Evolutionary conservation across 2,797 vertebrate species (phyloP), one percentile per base, ranked within the genome.

Genomic region (Antrozous pallidus): DNA sequence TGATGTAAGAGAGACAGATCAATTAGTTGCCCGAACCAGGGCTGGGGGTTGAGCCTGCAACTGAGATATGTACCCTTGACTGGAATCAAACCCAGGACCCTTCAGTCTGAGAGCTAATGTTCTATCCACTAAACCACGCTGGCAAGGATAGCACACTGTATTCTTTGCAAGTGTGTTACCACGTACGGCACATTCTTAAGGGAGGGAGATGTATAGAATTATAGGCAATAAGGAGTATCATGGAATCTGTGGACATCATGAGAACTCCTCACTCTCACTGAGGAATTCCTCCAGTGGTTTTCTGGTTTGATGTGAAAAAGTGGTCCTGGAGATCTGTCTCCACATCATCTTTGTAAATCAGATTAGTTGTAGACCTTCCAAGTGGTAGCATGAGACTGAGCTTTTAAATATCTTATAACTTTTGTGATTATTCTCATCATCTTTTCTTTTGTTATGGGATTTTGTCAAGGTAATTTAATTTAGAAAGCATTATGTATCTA

Each of bases 271-370:
- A 42, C 20, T 49, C 49, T 56, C 14, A 6, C 4, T 49, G 42
- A 93, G 65, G 42, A 83, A 20, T 20, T 28, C 36, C 11, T 75
- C 33, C 18, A 17, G 36, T 71, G 61, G 51, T 70, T 58, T 65
- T 47, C 4, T 36, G 18, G 24, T 58, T 8, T 5, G 38, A 0
- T n/a, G 51, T 24, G 51, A 65, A 22, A 16, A 54, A 40, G 56
- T 73, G 42, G 14, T 24, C 58, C 33, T 9, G 45, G 56, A 8
- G 28, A 3, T 22, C 31, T 2, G 4, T 65, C 22, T 54, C 45
- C 38, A 40, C 4, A 0, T 47, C 1, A 0, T n/a, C n/a, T 11
- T 26, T 40, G 3, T 65, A 5, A 16, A 51, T 12, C 9, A 16
- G 33, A 63, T 45, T 31, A 47, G 26, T 51, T 24, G 18, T 24